Evolutionary conservation across 2,113 vertebrate genomes (phyloP).

Genomic region (Saguinus imperator): DNA sequence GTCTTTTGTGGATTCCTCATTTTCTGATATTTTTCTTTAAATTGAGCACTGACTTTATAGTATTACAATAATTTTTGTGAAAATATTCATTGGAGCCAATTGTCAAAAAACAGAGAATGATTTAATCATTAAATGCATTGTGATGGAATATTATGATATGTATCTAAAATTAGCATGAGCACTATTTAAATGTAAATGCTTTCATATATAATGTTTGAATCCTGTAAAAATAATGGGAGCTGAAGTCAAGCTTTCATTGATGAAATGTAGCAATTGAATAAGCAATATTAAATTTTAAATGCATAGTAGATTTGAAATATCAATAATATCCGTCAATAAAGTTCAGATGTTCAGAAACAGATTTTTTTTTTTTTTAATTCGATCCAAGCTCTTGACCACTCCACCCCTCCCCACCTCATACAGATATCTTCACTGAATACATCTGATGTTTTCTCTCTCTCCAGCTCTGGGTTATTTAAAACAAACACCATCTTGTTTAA

Average conservation of each 20-base stretch:
- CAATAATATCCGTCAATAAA: neutral
- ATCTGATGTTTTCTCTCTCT: neutral
- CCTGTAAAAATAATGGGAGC: neutral
- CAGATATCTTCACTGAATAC: neutral
- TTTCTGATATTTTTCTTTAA: conserved; percentile 28
- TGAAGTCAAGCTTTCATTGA: neutral
- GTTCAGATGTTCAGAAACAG: neutral
- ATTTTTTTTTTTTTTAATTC: neutral
- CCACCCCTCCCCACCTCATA: neutral
- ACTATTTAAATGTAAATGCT: conserved; percentile 27
- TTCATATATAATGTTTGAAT: conserved; percentile 19
- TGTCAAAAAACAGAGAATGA: conserved; percentile 38
- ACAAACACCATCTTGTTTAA: neutral
- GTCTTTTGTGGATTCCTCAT: neutral
- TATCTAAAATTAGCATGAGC: conserved; percentile 13
- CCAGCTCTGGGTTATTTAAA: neutral
- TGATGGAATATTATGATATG: neutral
- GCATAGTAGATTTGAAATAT: neutral
- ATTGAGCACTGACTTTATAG: neutral
- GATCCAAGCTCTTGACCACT: neutral
- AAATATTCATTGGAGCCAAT: neutral
- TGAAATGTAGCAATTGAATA: neutral
- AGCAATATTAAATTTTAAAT: conserved; percentile 36
- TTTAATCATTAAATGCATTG: neutral
- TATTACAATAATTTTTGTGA: neutral